Conservation (phyloP, 2,113 vertebrate species). For the Callopanchax toddi region DNA sequence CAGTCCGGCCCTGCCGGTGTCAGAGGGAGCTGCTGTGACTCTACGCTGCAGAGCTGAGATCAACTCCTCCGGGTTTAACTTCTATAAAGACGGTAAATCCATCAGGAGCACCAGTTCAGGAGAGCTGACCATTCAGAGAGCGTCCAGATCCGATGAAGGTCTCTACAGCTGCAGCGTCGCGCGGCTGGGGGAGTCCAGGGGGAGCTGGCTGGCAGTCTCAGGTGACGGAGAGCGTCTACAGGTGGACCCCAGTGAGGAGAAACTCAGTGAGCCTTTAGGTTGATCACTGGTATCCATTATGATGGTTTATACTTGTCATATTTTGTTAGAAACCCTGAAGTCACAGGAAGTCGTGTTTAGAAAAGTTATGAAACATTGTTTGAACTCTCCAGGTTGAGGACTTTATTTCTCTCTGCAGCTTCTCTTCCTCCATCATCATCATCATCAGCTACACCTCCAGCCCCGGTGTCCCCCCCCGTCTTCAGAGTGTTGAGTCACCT, state of each 20-base stretch:
- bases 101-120: constrained; percentile 28
- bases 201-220: constrained; percentile 55
- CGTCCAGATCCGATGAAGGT: constrained; percentile 46
- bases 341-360: background rate
- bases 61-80: background rate
- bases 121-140: constrained; percentile 26
- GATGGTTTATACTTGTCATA: no score
- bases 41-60: constrained; percentile 30
- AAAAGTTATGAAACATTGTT: background rate
- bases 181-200: constrained; percentile 9
- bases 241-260: background rate
- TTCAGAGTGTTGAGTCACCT: constrained; percentile 33
- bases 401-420: background rate
- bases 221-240: constrained; percentile 14
- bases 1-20: constrained; percentile 34
- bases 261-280: background rate
- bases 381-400: background rate
- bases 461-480: background rate
- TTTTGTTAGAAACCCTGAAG: background rate
- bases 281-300: no score
- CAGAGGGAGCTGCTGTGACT: constrained; percentile 11
- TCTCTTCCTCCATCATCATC: background rate
- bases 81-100: constrained; percentile 40
- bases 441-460: background rate
- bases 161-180: constrained; percentile 57